These are phyloP conservation scores for Falco punctatus DNA, from an alignment of 2,113 vertebrate species.

Conservation along the genomic window DNA sequence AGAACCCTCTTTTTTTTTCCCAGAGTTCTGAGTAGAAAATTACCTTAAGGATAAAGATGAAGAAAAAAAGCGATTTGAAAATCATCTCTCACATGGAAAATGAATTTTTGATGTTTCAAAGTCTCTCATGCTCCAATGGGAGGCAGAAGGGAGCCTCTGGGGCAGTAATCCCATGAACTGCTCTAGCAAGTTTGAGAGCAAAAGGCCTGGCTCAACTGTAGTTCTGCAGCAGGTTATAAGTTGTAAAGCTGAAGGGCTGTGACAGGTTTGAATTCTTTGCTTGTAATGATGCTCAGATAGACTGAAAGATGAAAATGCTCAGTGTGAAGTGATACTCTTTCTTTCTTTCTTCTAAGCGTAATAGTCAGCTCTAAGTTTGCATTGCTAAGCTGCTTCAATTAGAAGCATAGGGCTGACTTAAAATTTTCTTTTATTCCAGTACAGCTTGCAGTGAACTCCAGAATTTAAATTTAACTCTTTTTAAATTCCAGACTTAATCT, in stretches of 20 bases:
- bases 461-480: neutral
- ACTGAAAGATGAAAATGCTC: conserved; percentile 33
- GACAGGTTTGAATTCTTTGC: conserved; percentile 7
- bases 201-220: neutral
- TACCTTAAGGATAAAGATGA: neutral
- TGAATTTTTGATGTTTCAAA: neutral
- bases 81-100: neutral
- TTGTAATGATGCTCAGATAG: conserved; percentile 6
- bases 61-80: neutral
- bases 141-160: neutral
- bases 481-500: neutral
- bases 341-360: neutral
- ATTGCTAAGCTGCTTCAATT: neutral
- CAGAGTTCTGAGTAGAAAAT: neutral
- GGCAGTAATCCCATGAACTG: neutral
- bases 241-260: neutral
- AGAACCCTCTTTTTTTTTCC: neutral
- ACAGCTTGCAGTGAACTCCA: neutral
- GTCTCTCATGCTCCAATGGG: neutral
- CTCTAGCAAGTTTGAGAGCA: neutral
- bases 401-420: neutral
- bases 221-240: neutral
- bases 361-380: neutral
- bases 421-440: neutral
- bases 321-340: neutral